Evolutionary conservation across 2,888 invertebrate genomes (phyloP).

Genomic region (Chrysodeixis includens): DNA sequence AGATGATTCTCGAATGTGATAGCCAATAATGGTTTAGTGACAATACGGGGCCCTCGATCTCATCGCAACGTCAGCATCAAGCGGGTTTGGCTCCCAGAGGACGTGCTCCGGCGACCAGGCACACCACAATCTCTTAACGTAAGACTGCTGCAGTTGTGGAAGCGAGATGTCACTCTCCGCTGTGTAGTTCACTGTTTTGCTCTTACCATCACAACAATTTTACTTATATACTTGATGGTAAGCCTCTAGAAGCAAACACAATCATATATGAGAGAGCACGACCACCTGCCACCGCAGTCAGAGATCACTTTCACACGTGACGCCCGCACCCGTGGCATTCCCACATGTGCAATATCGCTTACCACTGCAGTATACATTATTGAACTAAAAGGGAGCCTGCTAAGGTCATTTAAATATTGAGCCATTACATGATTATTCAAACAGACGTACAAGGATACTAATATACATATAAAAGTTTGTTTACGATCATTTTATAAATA

Average conservation of each 20-base stretch:
- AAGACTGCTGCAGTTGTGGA: no score
- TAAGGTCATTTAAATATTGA: slow-evolving; percentile 7
- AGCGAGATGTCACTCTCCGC: no score
- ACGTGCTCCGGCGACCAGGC: slow-evolving; percentile 8
- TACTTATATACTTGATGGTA: no score
- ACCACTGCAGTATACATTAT: slow-evolving; percentile 41
- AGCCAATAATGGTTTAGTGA: slow-evolving; percentile 32
- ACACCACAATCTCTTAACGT: no score
- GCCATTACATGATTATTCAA: no score
- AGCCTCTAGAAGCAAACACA: no score
- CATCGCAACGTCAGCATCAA: slow-evolving; percentile 31
- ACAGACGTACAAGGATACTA: no score
- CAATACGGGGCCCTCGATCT: slow-evolving; percentile 19
- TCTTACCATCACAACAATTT: no score
- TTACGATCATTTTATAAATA: not conserved
- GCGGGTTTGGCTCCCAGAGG: slow-evolving; percentile 29
- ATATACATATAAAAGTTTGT: no score
- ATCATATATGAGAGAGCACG: not conserved
- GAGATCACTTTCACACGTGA: slow-evolving; percentile 37
- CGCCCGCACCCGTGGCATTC: slow-evolving; percentile 18
- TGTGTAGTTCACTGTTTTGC: no score
- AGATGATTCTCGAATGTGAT: slow-evolving; percentile 30
- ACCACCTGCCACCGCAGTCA: not conserved
- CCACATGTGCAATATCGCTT: slow-evolving; percentile 46
- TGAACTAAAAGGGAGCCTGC: not conserved